Evolutionary conservation across 92 coral and sea anemone genomes (phyloP).

Genomic region (Meandrina meandrites): DNA sequence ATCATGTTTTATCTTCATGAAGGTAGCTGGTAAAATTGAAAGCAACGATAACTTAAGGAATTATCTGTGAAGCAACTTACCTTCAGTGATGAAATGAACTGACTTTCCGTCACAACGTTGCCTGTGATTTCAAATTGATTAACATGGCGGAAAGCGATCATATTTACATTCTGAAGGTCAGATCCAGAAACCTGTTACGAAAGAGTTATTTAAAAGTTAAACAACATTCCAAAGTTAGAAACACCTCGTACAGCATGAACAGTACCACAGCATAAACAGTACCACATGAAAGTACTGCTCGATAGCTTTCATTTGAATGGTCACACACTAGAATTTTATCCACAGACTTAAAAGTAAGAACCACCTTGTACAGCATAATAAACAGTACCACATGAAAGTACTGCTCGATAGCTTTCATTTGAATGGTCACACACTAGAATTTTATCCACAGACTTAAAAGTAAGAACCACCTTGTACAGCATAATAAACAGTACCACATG

Average conservation of each 20-base stretch:
- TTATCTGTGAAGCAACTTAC: conserved; percentile 17
- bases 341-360: neutral
- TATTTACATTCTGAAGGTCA: conserved; percentile 81
- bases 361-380: neutral
- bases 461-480: neutral
- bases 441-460: too few relatives aligned
- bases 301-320: neutral
- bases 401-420: neutral
- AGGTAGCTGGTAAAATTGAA: neutral
- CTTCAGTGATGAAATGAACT: conserved; percentile 84
- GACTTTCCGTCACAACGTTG: conserved; percentile 82
- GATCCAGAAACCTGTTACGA: conserved; percentile 61
- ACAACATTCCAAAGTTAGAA: neutral
- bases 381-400: neutral
- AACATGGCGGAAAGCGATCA: conserved; percentile 90
- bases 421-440: neutral
- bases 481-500: neutral
- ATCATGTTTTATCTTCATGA: too few relatives aligned
- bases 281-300: neutral
- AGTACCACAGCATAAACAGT: neutral
- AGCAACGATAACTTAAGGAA: neutral
- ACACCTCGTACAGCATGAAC: neutral
- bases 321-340: neutral
- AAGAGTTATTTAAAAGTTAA: neutral
- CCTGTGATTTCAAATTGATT: conserved; percentile 94